These are phyloP conservation scores for Drosophila chauvacae DNA, from an alignment of 1,140 invertebrate species.

Conservation along the genomic window DNA sequence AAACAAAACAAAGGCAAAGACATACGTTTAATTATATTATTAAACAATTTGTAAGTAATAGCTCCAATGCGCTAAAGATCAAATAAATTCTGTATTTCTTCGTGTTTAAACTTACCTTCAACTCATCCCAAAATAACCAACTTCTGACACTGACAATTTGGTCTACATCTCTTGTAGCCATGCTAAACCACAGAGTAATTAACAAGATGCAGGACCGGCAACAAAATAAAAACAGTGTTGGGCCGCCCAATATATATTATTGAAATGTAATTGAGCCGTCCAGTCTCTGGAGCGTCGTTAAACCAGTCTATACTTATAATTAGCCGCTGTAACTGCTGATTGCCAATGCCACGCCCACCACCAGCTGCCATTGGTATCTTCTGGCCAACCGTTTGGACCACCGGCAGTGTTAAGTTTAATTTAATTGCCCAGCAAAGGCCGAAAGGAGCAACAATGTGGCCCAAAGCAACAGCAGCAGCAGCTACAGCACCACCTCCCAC, in stretches of 20 bases:
- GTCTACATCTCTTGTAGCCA: background rate
- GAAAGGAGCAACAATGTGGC: constrained; percentile 59
- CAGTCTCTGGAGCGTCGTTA: constrained; percentile 56
- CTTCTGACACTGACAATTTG: background rate
- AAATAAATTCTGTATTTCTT: background rate
- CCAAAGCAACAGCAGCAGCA: constrained; percentile 50
- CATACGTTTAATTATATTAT: background rate
- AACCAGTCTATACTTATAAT: constrained; percentile 56
- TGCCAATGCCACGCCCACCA: constrained; percentile 31
- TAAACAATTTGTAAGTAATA: background rate
- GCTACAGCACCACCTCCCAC: constrained; percentile 19
- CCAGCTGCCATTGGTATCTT: constrained; percentile 30
- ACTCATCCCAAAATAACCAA: background rate
- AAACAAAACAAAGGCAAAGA: background rate
- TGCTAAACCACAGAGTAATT: constrained; percentile 15
- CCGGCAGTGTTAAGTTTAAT: constrained; percentile 72
- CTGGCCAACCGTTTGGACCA: constrained; percentile 42
- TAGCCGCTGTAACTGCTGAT: constrained; percentile 50
- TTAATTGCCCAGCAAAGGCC: constrained; percentile 70
- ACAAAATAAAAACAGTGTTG: constrained; percentile 1
- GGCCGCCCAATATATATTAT: constrained; percentile 27
- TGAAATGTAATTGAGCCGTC: constrained; percentile 45
- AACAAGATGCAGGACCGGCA: background rate
- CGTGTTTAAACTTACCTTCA: background rate
- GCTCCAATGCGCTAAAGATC: background rate